Evolutionary conservation across 2,888 invertebrate genomes (phyloP).

Genomic region (Tachina fera): DNA sequence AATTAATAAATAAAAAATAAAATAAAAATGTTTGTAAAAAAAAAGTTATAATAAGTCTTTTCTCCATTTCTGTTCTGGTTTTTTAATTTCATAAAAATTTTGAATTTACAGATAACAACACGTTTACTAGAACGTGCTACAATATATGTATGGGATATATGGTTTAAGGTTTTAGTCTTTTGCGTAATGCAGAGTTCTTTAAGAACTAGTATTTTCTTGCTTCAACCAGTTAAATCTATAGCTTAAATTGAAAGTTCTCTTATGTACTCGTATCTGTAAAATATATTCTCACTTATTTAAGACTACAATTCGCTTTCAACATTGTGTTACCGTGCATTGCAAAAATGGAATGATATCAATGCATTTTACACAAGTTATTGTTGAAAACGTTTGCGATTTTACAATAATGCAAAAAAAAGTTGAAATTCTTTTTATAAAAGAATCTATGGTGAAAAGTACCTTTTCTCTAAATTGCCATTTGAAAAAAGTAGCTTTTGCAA

Average conservation of each 20-base stretch:
- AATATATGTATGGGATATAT: not conserved
- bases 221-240: conserved; percentile 16
- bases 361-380: not conserved
- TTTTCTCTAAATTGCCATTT: not conserved
- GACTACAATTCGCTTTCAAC: not conserved
- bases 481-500: too few species aligned
- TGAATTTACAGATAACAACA: conserved; percentile 36
- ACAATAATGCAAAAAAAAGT: not conserved
- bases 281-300: not conserved
- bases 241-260: conserved; percentile 5
- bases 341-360: conserved; percentile 67
- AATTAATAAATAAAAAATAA: conserved; percentile 53
- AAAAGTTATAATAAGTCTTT: conserved; percentile 67
- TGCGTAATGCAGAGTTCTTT: conserved; percentile 6
- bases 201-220: not conserved
- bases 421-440: not conserved
- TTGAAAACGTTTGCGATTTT: conserved; percentile 12
- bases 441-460: not conserved
- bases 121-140: conserved; percentile 19
- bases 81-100: conserved; percentile 40
- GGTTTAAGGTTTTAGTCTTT: not conserved
- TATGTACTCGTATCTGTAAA: not conserved
- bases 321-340: not conserved
- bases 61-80: conserved; percentile 60
- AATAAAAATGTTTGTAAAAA: conserved; percentile 25